phyloP scores from a whole-genome alignment of 2,797 vertebrate species.

The Knipowitschia caucasica region DNA sequence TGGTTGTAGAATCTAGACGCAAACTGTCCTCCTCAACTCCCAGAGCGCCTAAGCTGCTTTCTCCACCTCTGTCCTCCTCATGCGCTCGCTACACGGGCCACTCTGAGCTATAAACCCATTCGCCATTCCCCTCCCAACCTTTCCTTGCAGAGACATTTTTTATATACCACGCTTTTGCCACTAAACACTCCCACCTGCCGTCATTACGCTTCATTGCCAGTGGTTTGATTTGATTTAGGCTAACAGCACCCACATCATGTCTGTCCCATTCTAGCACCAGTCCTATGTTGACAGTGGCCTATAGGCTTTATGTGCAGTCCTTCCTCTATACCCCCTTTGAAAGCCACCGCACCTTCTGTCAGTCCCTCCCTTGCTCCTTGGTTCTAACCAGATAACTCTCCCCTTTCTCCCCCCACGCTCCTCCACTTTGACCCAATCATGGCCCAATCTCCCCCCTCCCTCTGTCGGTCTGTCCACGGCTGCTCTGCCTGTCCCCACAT shows the following conservation, averaged over 20 bases:
- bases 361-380: constrained; percentile 68
- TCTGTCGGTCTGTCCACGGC: constrained; percentile 43
- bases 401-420: constrained; percentile 66
- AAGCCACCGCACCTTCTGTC: constrained; percentile 48
- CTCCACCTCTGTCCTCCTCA: constrained; percentile 64
- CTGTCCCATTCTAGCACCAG: constrained; percentile 24
- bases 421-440: constrained; percentile 70
- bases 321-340: constrained; percentile 33
- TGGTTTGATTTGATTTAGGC: constrained; percentile 26
- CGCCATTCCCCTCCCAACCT: constrained; percentile 6
- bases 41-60: constrained; percentile 69
- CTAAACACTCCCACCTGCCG: constrained; percentile 18
- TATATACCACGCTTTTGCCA: constrained; percentile 10
- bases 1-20: constrained; percentile 60
- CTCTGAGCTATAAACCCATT: constrained; percentile 53
- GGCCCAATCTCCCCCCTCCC: constrained; percentile 52
- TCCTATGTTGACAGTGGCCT: constrained; percentile 53
- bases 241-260: constrained; percentile 49
- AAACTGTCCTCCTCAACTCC: constrained; percentile 50
- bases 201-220: constrained; percentile 39
- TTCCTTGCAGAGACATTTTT: neutral
- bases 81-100: constrained; percentile 41
- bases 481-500: constrained; percentile 53
- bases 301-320: constrained; percentile 60
- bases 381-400: constrained; percentile 74